A percentile compares a stretch with the other conserved stretches of the same genome.
Conservation (phyloP, 2,888 invertebrate genomes). For the Xylocampa areola region DNA sequence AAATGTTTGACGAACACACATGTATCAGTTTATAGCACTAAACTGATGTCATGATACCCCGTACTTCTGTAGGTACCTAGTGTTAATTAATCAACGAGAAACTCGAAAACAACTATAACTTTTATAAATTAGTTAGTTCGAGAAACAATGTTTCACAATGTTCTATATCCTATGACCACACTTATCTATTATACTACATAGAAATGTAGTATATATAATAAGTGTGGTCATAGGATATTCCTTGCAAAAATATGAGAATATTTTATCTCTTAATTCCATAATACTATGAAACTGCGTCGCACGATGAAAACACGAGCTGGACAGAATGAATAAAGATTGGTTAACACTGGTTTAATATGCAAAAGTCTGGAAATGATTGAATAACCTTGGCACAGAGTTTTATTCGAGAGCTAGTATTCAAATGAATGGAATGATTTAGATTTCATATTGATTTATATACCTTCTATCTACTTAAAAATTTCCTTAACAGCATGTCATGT, state of each 20-base stretch:
- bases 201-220: too few relatives aligned
- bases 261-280: too few relatives aligned
- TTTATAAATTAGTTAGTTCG: background rate
- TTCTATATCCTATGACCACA: too few relatives aligned
- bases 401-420: too few relatives aligned
- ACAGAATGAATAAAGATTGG: background rate
- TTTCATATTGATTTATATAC: too few relatives aligned
- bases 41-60: constrained; percentile 5
- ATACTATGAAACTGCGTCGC: background rate
- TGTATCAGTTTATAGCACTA: constrained; percentile 9
- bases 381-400: background rate
- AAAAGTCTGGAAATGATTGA: background rate
- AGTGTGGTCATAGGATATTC: too few relatives aligned
- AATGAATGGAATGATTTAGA: background rate
- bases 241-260: too few relatives aligned
- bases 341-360: background rate
- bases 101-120: background rate
- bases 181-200: too few relatives aligned
- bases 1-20: constrained; percentile 3
- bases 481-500: too few relatives aligned
- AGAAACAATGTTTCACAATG: background rate
- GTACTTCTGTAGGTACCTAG: constrained; percentile 4
- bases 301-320: background rate
- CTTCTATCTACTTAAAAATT: too few relatives aligned
- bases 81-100: constrained; percentile 7